phyloP scores from a whole-genome alignment of 1,140 invertebrate species.

The Helicoverpa armigera region DNA sequence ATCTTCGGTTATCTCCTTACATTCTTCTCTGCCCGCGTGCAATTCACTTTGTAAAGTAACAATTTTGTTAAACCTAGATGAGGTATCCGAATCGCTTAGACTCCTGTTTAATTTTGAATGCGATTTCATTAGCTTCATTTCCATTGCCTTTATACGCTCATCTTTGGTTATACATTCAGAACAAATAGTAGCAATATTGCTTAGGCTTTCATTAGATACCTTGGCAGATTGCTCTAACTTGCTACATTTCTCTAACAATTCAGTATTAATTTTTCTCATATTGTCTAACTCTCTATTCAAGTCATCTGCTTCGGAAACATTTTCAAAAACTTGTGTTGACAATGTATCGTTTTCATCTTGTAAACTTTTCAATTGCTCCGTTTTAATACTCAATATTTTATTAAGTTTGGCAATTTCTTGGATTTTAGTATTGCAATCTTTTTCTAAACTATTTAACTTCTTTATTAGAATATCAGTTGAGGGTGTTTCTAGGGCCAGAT shows the following conservation, averaged over 20 bases:
- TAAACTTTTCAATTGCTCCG: conserved; percentile 62
- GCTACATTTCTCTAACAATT: conserved; percentile 61
- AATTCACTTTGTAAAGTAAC: conserved; percentile 80
- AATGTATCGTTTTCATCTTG: conserved; percentile 79
- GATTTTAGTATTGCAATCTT: conserved; percentile 62
- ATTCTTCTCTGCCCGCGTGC: conserved; percentile 78
- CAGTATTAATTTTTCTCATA: conserved; percentile 60
- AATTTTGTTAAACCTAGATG: conserved; percentile 77
- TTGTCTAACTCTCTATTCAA: conserved; percentile 71
- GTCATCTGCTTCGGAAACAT: conserved; percentile 72
- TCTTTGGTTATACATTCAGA: conserved; percentile 67
- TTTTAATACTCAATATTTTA: conserved; percentile 60
- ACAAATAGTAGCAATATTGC: conserved; percentile 51
- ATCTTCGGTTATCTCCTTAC: conserved; percentile 78
- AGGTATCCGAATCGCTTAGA: conserved; percentile 76
- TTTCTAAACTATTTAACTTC: conserved; percentile 70
- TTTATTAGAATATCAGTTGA: conserved; percentile 64
- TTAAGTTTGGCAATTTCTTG: conserved; percentile 66
- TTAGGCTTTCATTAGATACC: conserved; percentile 4
- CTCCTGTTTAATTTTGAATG: conserved; percentile 72
- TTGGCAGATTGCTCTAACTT: conserved; percentile 56
- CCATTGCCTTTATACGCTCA: conserved; percentile 60
- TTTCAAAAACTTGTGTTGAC: conserved; percentile 79
- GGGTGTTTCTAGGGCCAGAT: conserved; percentile 65
- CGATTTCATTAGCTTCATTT: conserved; percentile 55